Conservation (phyloP, 2,113 vertebrate genomes). For the Scolopax mira region DNA sequence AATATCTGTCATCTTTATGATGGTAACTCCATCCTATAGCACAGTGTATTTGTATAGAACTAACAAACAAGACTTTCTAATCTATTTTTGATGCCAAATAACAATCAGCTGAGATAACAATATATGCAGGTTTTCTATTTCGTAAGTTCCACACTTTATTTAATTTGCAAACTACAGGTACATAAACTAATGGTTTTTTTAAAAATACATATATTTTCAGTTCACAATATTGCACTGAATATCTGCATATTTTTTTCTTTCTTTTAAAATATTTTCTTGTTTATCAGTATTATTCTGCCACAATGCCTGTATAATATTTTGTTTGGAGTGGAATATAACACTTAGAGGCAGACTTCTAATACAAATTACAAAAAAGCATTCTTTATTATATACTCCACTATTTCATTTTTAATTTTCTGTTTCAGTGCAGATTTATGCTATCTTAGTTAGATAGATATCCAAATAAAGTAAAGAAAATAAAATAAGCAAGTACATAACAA, state of each 20-base stretch:
- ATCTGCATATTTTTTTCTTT: neutral
- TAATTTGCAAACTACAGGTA: neutral
- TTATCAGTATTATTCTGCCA: neutral
- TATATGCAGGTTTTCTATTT: neutral
- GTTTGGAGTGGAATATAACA: neutral
- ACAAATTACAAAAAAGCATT: neutral
- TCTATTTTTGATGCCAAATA: neutral
- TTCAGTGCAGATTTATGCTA: neutral
- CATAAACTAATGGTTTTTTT: neutral
- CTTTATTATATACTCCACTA: neutral
- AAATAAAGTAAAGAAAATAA: neutral
- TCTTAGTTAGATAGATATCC: neutral
- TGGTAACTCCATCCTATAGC: neutral
- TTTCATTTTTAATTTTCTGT: neutral
- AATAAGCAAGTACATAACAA: neutral
- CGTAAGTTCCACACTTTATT: neutral
- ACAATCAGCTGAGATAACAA: neutral
- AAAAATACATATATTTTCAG: neutral
- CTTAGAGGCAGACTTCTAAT: neutral
- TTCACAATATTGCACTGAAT: neutral
- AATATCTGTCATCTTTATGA: neutral
- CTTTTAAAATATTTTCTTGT: neutral
- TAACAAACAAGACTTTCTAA: neutral
- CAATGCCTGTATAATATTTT: neutral
- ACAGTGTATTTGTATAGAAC: neutral